Percentiles rank a stretch among this genome's conserved stretches.
These are phyloP conservation scores for Vireo griseus DNA, from an alignment of 2,797 vertebrate species.

Conservation along the genomic window DNA sequence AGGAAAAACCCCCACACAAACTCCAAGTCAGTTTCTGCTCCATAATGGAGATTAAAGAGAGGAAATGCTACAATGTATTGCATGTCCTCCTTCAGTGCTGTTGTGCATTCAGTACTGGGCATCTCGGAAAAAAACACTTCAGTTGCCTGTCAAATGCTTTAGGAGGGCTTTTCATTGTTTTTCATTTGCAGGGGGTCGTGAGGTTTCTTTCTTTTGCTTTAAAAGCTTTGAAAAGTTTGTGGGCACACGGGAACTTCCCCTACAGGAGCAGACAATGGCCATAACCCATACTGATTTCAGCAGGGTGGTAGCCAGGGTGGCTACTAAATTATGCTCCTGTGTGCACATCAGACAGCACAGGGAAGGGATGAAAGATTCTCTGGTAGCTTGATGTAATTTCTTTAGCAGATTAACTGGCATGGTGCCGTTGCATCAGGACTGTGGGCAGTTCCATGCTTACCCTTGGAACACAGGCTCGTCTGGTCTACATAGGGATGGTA, in stretches of 20 bases:
- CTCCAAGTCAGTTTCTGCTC: not conserved
- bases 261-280: not conserved
- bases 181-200: not conserved
- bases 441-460: not conserved
- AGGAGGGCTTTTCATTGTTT: not conserved
- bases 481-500: not conserved
- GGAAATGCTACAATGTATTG: not conserved
- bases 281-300: not conserved
- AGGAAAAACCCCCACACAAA: not conserved
- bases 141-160: not conserved
- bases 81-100: not conserved
- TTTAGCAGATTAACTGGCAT: not conserved
- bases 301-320: not conserved
- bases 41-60: not conserved
- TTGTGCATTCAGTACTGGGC: rapidly evolving
- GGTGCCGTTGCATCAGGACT: not conserved
- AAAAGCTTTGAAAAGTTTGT: not conserved
- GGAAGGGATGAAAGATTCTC: not conserved
- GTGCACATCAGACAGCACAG: not conserved
- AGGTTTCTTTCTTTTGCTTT: not conserved
- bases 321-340: not conserved
- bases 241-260: not conserved
- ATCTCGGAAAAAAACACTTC: not conserved
- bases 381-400: not conserved
- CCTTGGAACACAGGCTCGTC: not conserved